These are phyloP conservation scores for Tachyglossus aculeatus DNA, from an alignment of 2,797 vertebrate genomes.

Conservation along the genomic window DNA sequence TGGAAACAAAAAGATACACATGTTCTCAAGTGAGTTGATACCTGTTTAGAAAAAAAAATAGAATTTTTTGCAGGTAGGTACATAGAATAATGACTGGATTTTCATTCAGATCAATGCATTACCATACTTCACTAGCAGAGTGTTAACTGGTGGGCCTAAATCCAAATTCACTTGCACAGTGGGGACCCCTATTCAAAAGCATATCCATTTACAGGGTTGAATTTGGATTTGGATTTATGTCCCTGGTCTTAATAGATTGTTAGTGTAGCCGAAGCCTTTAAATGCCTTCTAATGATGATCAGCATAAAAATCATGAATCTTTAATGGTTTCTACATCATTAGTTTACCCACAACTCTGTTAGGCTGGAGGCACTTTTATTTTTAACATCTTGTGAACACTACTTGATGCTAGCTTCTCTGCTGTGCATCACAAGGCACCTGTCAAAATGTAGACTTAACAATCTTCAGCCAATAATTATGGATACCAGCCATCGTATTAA, in stretches of 20 bases:
- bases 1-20: too few species aligned
- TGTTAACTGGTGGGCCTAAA: neutral
- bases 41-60: too few species aligned
- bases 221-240: neutral
- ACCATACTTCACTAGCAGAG: too few species aligned
- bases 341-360: conserved; percentile 35
- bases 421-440: conserved; percentile 41
- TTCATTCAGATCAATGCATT: too few species aligned
- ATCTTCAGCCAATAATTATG: conserved; percentile 51
- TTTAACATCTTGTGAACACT: conserved; percentile 43
- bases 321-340: conserved; percentile 39
- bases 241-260: neutral
- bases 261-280: neutral
- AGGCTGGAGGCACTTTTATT: conserved; percentile 66
- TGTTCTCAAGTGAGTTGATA: too few species aligned
- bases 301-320: neutral
- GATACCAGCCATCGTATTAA: conserved; percentile 44
- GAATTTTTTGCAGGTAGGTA: too few species aligned
- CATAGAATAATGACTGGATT: too few species aligned
- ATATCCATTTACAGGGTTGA: neutral
- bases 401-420: conserved; percentile 43
- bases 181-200: neutral
- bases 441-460: conserved; percentile 33
- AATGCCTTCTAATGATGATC: neutral
- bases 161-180: neutral